Percentiles rank a stretch among this genome's conserved stretches.
Evolutionary conservation across 2,888 invertebrate species (phyloP).

Genomic region (Omphaloscelis lunosa): DNA sequence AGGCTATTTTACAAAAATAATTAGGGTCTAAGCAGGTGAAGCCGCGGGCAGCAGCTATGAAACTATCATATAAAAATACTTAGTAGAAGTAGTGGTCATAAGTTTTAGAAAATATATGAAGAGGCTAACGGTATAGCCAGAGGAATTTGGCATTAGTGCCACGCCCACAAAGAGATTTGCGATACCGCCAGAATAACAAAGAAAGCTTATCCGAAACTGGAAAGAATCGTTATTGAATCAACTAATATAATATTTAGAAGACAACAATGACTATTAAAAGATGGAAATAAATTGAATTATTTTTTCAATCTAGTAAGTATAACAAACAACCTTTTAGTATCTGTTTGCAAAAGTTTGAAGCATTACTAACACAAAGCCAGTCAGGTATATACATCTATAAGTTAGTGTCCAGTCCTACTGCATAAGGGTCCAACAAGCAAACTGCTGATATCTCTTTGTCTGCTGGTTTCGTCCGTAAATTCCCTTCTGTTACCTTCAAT

Average conservation of each 20-base stretch:
- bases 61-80: neutral
- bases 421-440: neutral
- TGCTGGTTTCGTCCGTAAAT: neutral
- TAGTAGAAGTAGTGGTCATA: neutral
- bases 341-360: neutral
- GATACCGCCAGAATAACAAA: conserved; percentile 23
- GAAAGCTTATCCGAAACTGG: conserved; percentile 24
- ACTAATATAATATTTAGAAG: conserved; percentile 21
- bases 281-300: neutral
- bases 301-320: neutral
- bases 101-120: conserved; percentile 25
- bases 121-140: conserved; percentile 32
- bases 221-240: conserved; percentile 18
- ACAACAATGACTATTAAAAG: neutral
- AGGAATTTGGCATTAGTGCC: conserved; percentile 40
- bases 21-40: too few species aligned
- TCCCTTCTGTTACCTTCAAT: neutral
- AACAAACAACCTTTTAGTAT: neutral
- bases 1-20: too few species aligned
- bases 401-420: neutral
- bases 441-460: too few species aligned
- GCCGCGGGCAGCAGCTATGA: too few species aligned
- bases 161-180: conserved; percentile 32
- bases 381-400: neutral
- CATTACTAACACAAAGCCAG: neutral